These are phyloP conservation scores for Sylvicola fuscatus DNA, from an alignment of 2,888 invertebrate genomes.

Conservation along the genomic window DNA sequence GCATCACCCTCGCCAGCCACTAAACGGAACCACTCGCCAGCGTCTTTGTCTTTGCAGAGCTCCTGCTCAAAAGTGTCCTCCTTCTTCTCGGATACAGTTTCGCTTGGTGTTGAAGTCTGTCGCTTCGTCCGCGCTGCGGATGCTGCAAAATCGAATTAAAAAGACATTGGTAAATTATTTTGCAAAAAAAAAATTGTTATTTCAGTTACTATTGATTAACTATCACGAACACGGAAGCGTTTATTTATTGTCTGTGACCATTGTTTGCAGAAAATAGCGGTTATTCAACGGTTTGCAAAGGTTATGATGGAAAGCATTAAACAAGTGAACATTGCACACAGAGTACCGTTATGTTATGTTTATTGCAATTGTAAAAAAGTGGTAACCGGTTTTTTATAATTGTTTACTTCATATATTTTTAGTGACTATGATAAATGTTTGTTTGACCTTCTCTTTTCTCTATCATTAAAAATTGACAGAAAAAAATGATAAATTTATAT, in stretches of 20 bases:
- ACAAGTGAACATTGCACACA: not conserved
- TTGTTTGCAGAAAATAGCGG: not conserved
- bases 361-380: too few species aligned
- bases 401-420: too few species aligned
- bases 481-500: too few species aligned
- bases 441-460: too few species aligned
- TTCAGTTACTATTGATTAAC: too few species aligned
- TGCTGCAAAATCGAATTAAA: conserved; percentile 17
- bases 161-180: not conserved
- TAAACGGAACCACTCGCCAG: conserved; percentile 86
- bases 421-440: too few species aligned
- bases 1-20: conserved; percentile 78
- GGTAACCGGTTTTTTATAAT: too few species aligned
- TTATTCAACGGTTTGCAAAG: not conserved
- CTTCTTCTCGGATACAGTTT: conserved; percentile 43
- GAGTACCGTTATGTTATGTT: not conserved
- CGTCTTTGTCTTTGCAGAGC: conserved; percentile 85
- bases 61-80: conserved; percentile 76
- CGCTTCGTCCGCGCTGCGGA: conserved; percentile 36
- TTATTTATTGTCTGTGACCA: not conserved
- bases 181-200: conserved; percentile 5
- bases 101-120: conserved; percentile 29
- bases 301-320: not conserved
- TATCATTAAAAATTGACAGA: too few species aligned
- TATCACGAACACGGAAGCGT: not conserved